A percentile compares a stretch with the other conserved stretches of the same genome.
These are phyloP conservation scores for Drosophila pullipes DNA, from an alignment of 2,888 invertebrate species.

Conservation along the genomic window DNA sequence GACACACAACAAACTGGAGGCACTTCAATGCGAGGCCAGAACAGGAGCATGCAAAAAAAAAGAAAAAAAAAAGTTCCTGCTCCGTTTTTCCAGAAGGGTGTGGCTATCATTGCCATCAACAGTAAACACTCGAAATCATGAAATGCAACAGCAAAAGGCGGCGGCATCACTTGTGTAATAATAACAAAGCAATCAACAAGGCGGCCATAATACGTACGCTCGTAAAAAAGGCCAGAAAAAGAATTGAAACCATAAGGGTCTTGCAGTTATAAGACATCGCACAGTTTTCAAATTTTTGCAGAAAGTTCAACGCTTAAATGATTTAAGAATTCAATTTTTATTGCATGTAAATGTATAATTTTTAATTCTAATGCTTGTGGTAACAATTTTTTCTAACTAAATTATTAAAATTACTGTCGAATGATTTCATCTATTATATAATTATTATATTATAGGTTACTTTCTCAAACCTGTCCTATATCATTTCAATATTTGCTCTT, in stretches of 20 bases:
- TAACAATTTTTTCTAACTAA: neutral
- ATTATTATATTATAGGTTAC: neutral
- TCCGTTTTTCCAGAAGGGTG: neutral
- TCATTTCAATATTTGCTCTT: neutral
- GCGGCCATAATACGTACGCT: neutral
- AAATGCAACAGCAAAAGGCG: conserved; percentile 47
- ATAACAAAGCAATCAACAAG: conserved; percentile 20
- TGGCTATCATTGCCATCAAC: conserved; percentile 24
- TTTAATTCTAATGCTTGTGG: neutral
- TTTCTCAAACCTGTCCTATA: neutral
- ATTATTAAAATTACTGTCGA: neutral
- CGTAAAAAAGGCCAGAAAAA: neutral
- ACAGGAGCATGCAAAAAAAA: conserved; percentile 21
- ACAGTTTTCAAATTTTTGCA: neutral
- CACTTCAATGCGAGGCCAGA: neutral
- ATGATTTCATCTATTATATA: neutral
- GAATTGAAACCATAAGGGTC: neutral
- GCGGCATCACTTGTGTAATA: conserved; percentile 10
- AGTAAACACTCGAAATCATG: conserved; percentile 68
- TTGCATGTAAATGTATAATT: neutral
- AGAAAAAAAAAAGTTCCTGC: neutral
- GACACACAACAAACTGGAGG: conserved; percentile 8
- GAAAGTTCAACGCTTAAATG: neutral
- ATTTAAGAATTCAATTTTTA: neutral
- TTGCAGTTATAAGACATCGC: neutral